Conservation (phyloP, 2,113 vertebrate species). For the Solea senegalensis region DNA sequence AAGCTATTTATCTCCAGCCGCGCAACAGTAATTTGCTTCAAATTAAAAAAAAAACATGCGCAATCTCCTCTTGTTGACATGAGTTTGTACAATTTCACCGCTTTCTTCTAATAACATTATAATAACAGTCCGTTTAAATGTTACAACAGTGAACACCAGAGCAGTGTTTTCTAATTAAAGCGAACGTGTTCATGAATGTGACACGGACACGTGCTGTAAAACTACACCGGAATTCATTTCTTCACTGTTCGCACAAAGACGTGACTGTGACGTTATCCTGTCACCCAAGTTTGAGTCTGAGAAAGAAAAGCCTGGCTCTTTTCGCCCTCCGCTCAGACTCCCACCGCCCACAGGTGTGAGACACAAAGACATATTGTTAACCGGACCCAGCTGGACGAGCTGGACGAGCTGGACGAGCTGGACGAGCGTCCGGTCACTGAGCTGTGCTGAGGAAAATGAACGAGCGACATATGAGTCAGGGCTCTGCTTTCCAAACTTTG, state of each 20-base stretch:
- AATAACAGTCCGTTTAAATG: neutral
- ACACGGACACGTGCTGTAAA: neutral
- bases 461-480: constrained; percentile 21
- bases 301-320: constrained; percentile 27
- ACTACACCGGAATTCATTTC: constrained; percentile 32
- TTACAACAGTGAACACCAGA: constrained; percentile 2
- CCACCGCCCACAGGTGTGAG: constrained; percentile 61
- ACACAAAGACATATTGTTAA: constrained; percentile 68
- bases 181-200: constrained; percentile 4
- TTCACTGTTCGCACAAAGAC: constrained; percentile 46
- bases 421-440: too few species aligned
- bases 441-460: constrained; percentile 30
- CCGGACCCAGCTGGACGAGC: too few species aligned
- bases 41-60: constrained; percentile 7
- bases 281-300: constrained; percentile 12
- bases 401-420: too few species aligned
- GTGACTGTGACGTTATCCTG: constrained; percentile 43
- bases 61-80: neutral
- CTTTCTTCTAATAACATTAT: constrained; percentile 1
- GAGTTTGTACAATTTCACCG: neutral
- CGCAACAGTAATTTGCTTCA: constrained; percentile 34
- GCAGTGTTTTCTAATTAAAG: constrained; percentile 14
- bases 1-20: constrained; percentile 26
- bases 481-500: constrained; percentile 48
- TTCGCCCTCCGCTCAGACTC: constrained; percentile 33